Conservation (phyloP, 1,140 invertebrate genomes). For the Procambarus virginalis region DNA sequence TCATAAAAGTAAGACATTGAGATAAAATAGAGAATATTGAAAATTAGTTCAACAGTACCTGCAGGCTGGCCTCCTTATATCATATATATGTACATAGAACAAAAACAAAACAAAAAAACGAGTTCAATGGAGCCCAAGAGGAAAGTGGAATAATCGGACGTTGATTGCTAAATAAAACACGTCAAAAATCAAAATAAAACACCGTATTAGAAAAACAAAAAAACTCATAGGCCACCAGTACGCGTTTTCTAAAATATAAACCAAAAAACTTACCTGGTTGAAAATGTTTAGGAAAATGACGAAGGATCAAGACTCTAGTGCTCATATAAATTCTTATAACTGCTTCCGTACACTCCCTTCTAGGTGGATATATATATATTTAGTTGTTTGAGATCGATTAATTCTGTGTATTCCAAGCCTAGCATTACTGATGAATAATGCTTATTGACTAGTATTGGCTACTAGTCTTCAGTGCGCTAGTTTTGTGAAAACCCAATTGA, state of each 20-base stretch:
- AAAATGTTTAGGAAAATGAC: no score
- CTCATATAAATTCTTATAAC: no score
- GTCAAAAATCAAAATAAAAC: neutral
- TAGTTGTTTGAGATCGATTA: no score
- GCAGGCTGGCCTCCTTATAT: neutral
- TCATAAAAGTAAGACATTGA: neutral
- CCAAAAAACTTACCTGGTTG: constrained; percentile 1
- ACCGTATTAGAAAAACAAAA: neutral
- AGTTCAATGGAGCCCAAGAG: neutral
- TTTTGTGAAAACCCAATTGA: no score
- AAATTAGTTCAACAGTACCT: neutral
- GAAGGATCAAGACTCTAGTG: no score
- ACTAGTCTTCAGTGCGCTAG: no score
- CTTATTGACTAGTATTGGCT: no score
- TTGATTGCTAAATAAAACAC: neutral
- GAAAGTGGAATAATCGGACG: neutral
- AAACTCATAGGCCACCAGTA: constrained; percentile 2
- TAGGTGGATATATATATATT: no score
- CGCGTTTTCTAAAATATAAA: neutral
- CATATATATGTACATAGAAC: neutral
- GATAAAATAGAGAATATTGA: neutral
- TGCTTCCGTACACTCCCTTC: no score
- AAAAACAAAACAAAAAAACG: neutral
- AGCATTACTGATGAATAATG: no score
- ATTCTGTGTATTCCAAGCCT: no score